Percentiles rank a stretch among this genome's conserved stretches.
phyloP scores from a whole-genome alignment of 2,113 vertebrate species.

The Mystacornis crossleyi region DNA sequence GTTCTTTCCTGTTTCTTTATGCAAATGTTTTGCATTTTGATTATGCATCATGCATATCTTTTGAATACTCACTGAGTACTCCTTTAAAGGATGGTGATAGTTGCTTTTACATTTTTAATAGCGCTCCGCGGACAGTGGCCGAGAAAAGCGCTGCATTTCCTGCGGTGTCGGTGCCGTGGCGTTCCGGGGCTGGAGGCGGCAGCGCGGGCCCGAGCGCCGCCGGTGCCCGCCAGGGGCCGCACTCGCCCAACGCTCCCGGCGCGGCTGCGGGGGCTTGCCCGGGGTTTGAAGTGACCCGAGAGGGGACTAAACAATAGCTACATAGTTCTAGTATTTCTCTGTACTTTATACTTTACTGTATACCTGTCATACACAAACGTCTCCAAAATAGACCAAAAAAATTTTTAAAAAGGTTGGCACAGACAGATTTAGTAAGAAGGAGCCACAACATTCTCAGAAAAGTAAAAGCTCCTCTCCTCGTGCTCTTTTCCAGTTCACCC shows the following conservation, averaged over 20 bases:
- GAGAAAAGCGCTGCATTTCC: background rate
- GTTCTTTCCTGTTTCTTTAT: background rate
- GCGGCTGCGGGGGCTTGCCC: fast-evolving
- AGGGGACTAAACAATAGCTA: background rate
- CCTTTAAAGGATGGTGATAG: background rate
- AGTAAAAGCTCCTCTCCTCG: background rate
- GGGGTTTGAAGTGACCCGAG: background rate
- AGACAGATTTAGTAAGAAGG: background rate
- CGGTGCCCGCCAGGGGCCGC: constrained; percentile 59
- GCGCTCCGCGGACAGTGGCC: fast-evolving
- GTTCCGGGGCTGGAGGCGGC: too few relatives aligned
- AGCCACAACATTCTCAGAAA: background rate
- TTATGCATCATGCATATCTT: background rate
- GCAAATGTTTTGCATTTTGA: background rate
- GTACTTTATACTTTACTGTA: background rate
- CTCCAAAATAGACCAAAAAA: background rate
- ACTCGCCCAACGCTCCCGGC: background rate
- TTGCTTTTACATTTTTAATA: background rate
- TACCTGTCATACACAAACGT: background rate
- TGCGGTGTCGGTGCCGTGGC: too few relatives aligned
- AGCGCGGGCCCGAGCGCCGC: background rate
- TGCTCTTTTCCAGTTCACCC: constrained; percentile 78
- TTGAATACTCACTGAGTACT: background rate
- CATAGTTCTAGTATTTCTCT: fast-evolving
- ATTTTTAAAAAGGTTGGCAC: background rate